Percentiles rank a stretch among this genome's conserved stretches.
Evolutionary conservation across 2,113 vertebrate species (phyloP).

Genomic region (Phalacrocorax aristotelis): DNA sequence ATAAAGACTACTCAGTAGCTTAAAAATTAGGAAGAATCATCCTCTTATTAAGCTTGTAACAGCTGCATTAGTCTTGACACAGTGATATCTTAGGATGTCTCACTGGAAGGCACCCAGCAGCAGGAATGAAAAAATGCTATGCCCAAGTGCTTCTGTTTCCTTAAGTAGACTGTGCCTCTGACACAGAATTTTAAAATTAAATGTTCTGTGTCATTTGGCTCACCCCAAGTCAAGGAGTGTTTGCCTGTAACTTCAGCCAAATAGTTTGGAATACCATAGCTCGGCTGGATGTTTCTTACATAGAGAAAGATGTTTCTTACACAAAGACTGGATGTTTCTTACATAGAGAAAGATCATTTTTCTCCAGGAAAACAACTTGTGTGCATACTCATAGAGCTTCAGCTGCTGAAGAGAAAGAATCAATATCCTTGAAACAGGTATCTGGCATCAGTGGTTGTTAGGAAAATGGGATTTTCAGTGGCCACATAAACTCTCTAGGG

Average conservation of each 20-base stretch:
- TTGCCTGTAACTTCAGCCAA: neutral
- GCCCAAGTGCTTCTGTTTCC: neutral
- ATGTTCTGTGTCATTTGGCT: neutral
- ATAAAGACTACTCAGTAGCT: neutral
- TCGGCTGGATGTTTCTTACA: neutral
- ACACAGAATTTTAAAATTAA: neutral
- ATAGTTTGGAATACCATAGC: neutral
- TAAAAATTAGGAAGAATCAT: neutral
- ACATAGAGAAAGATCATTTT: neutral
- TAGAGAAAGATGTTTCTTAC: neutral
- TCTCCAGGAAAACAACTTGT: neutral
- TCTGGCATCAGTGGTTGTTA: neutral
- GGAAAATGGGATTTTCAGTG: neutral
- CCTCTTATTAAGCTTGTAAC: neutral
- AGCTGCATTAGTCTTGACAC: slow-evolving; percentile 20
- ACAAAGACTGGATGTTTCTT: neutral
- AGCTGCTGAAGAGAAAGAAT: neutral
- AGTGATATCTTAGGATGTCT: neutral
- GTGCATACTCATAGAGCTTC: neutral
- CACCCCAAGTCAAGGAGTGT: neutral
- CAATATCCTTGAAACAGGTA: neutral
- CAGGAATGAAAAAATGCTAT: neutral
- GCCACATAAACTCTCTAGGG: neutral
- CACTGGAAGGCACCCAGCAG: neutral
- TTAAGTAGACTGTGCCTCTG: neutral